Evolutionary conservation across 1,140 invertebrate species (phyloP).

Genomic region (Halesus radiatus): DNA sequence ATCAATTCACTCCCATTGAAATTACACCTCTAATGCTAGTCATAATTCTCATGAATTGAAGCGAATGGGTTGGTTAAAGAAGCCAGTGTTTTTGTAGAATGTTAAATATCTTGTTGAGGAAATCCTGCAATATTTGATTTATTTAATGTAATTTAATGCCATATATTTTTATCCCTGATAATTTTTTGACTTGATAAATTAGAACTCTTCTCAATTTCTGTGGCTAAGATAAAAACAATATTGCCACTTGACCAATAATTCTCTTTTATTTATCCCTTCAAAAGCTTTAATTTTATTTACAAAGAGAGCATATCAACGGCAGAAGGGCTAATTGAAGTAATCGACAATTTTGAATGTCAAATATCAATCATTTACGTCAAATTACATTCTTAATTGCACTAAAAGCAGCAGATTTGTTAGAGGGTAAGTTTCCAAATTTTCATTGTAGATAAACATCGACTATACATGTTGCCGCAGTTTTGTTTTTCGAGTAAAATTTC

Average conservation of each 20-base stretch:
- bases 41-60: constrained; percentile 32
- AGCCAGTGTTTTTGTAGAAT: constrained; percentile 6
- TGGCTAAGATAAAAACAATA: neutral
- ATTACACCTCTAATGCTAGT: constrained; percentile 32
- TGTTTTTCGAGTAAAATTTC: too few relatives aligned
- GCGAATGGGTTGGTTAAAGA: constrained; percentile 23
- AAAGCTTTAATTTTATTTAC: constrained; percentile 20
- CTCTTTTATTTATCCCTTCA: constrained; percentile 10
- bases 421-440: too few relatives aligned
- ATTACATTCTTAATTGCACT: too few relatives aligned
- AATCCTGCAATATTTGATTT: constrained; percentile 4
- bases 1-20: constrained; percentile 10
- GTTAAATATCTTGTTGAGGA: neutral
- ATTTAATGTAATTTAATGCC: constrained; percentile 12
- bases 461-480: too few relatives aligned
- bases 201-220: neutral
- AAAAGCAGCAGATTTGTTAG: too few relatives aligned
- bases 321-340: too few relatives aligned
- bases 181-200: neutral
- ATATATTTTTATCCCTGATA: constrained; percentile 10
- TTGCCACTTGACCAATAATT: constrained; percentile 30
- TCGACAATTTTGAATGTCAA: too few relatives aligned
- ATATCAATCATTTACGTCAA: too few relatives aligned
- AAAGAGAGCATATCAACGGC: constrained; percentile 7
- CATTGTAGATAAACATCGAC: too few relatives aligned